Evolutionary conservation across 2,888 invertebrate species (phyloP).

Genomic region (Drepanosiphum platanoidis): DNA sequence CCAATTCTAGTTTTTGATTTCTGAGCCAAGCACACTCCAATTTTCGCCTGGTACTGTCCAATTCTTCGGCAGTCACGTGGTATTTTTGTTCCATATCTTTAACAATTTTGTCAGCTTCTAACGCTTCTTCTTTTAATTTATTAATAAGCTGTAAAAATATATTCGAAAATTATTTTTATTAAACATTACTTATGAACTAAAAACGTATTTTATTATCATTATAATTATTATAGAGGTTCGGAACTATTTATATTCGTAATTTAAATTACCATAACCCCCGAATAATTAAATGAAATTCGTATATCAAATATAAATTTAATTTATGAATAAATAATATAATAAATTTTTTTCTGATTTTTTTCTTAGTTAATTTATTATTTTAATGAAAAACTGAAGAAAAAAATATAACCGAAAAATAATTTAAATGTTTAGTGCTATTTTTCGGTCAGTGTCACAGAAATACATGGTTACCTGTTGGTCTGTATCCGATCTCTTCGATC

Average conservation of each 20-base stretch:
- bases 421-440: too few relatives aligned
- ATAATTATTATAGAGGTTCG: too few relatives aligned
- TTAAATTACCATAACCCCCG: too few relatives aligned
- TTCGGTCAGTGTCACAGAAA: not conserved
- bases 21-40: conserved; percentile 83
- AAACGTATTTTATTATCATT: not conserved
- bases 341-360: too few relatives aligned
- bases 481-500: conserved; percentile 64
- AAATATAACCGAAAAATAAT: too few relatives aligned
- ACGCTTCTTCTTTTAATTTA: conserved; percentile 78
- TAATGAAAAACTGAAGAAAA: too few relatives aligned
- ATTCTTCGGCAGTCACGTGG: conserved; percentile 78
- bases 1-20: conserved; percentile 81
- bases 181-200: not conserved
- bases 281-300: too few relatives aligned
- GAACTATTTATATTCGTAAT: too few relatives aligned
- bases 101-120: conserved; percentile 80
- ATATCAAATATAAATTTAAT: too few relatives aligned
- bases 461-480: conserved; percentile 65
- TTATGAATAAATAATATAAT: too few relatives aligned
- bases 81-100: conserved; percentile 85
- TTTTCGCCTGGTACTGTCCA: conserved; percentile 79
- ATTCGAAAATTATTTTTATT: not conserved
- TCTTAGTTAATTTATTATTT: too few relatives aligned
- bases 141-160: conserved; percentile 65